A percentile compares a stretch with the other conserved stretches of the same genome.
phyloP scores from a whole-genome alignment of 1,140 invertebrate genomes.

The Leptinotarsa texana region DNA sequence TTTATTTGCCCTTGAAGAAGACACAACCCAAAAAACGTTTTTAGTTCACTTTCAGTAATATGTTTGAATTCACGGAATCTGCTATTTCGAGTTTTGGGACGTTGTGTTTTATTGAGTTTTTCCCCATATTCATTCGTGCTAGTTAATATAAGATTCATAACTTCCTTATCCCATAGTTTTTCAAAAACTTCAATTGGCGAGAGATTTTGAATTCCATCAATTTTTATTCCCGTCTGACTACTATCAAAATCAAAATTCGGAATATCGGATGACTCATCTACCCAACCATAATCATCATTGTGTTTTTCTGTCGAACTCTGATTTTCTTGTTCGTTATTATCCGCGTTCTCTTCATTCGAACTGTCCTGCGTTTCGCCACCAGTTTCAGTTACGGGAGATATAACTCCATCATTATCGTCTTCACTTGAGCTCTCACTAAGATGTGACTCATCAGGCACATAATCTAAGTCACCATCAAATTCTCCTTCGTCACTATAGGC shows the following conservation, averaged over 20 bases:
- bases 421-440: not conserved
- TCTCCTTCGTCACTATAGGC: not conserved
- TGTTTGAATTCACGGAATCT: conserved; percentile 6
- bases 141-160: conserved; percentile 13
- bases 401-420: not conserved
- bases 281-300: not conserved
- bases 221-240: conserved; percentile 5
- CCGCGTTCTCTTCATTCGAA: conserved; percentile 1
- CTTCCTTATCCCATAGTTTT: conserved; percentile 4
- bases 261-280: conserved; percentile 7
- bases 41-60: conserved; percentile 7
- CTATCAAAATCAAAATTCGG: conserved; percentile 15
- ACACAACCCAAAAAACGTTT: conserved; percentile 6
- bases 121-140: conserved; percentile 14
- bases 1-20: conserved; percentile 12
- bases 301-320: not conserved
- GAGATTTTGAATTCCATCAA: not conserved
- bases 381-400: conserved; percentile 4
- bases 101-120: conserved; percentile 3
- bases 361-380: not conserved
- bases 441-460: not conserved
- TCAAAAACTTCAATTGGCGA: conserved; percentile 16
- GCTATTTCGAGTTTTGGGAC: conserved; percentile 10
- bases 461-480: conserved; percentile 4
- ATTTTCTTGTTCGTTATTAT: not conserved